A percentile compares a stretch with the other conserved stretches of the same genome.
Evolutionary conservation across 2,888 invertebrate species (phyloP).

Genomic region (Schizotus pectinicornis): DNA sequence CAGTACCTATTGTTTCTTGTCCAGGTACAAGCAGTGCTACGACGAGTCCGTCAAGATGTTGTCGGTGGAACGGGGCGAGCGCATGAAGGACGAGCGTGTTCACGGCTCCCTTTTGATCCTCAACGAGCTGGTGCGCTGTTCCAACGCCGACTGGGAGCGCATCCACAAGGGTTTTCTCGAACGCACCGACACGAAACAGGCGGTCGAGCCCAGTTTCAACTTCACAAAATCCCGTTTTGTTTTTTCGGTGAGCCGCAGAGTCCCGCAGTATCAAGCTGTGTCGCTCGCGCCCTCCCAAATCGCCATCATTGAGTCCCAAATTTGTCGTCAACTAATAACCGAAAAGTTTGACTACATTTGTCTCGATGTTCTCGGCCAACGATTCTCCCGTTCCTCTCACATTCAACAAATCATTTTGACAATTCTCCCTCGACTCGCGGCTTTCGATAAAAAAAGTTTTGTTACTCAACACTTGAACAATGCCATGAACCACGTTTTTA

Average conservation of each 20-base stretch:
- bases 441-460: slow-evolving; percentile 87
- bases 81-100: slow-evolving; percentile 85
- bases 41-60: slow-evolving; percentile 86
- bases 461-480: slow-evolving; percentile 74
- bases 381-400: slow-evolving; percentile 63
- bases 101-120: slow-evolving; percentile 92
- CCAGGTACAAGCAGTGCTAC: slow-evolving; percentile 85
- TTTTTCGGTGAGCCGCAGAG: slow-evolving; percentile 53
- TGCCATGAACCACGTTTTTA: slow-evolving; percentile 79
- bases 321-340: slow-evolving; percentile 80
- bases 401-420: slow-evolving; percentile 88
- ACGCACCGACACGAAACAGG: slow-evolving; percentile 51
- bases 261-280: slow-evolving; percentile 56
- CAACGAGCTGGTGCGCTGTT: slow-evolving; percentile 91
- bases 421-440: slow-evolving; percentile 89
- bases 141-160: slow-evolving; percentile 86
- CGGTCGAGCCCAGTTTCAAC: slow-evolving; percentile 46
- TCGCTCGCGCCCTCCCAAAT: slow-evolving; percentile 62
- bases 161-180: slow-evolving; percentile 76
- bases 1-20: slow-evolving; percentile 23
- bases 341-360: slow-evolving; percentile 86
- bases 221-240: slow-evolving; percentile 48
- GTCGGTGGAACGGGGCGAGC: slow-evolving; percentile 75
- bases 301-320: slow-evolving; percentile 82
- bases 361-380: slow-evolving; percentile 78